Evolutionary conservation across 2,888 invertebrate species (phyloP), one percentile per base, ranked within the genome.

Genomic region (Clepsis dumicolana): DNA sequence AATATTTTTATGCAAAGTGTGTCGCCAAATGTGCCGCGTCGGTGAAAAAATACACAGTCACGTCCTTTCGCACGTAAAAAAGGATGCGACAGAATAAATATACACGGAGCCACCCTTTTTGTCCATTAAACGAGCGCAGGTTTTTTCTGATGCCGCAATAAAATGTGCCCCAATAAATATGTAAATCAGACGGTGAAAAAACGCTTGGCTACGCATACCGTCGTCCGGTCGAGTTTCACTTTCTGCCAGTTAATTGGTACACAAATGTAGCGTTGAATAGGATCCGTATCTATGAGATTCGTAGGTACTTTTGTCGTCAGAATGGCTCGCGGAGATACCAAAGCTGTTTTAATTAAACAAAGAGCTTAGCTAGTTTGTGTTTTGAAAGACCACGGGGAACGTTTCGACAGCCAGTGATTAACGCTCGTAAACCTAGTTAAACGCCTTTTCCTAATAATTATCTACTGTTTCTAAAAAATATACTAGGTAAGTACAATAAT

Each of bases 111-210:
- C 91, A 92, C 92, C 93, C 93, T 93, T 93, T 93, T 93, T 90
- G 92, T 92, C 91, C 91, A 91, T 93, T 90, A 92, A 93, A 93
- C 89, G 85, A 84, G 87, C 89, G 83, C 81, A 84, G 88, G 83
- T 88, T 91, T 92, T 89, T 93, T 90, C 85, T 85, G 86, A 78
- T 87, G 87, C 88, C 83, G 79, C 88, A 91, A 91, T 93, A 93
- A 93, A 93, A 91, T 91, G 90, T 89, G 93, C 90, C 90, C 93
- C 93, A 93, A 93, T 93, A 93, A 93, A 93, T 93, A 93, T 93
- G 93, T 93, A 93, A 93, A 93, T 93, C 86, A 89, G 89, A 81
- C 76, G 81, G 81, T 83, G 70, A 86, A 89, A 90, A 88, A 89
- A 87, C 82, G 81, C 75, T 81, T 77, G 77, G 76, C 77, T 77